phyloP scores from a whole-genome alignment of 37 sponge, comb jelly and placozoan genomes.

The Spongilla lacustris region DNA sequence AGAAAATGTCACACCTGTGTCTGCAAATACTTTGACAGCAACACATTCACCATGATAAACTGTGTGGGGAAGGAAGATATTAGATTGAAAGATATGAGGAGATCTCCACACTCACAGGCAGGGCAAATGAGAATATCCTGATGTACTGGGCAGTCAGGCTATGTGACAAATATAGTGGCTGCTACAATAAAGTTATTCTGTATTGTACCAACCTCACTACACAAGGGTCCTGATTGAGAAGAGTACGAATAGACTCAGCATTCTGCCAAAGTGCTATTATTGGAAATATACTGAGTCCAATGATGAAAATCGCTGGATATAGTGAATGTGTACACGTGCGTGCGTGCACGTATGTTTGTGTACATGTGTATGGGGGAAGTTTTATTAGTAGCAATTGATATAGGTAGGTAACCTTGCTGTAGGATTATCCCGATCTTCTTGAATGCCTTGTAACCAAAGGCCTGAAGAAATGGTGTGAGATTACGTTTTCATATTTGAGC shows the following conservation, averaged over 20 bases:
- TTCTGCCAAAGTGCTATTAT: slow-evolving; percentile 53
- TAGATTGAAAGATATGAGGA: not conserved
- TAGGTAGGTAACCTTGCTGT: slow-evolving; percentile 42
- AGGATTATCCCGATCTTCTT: slow-evolving; percentile 61
- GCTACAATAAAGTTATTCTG: not conserved
- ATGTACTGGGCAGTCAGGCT: slow-evolving; percentile 4
- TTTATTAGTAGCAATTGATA: no score
- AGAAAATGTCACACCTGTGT: slow-evolving; percentile 1
- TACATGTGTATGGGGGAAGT: not conserved
- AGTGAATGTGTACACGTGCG: not conserved
- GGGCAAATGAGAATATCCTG: not conserved
- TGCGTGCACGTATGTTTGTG: not conserved
- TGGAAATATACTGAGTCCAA: not conserved
- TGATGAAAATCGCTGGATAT: not conserved
- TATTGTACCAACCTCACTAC: slow-evolving; percentile 3
- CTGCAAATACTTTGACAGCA: slow-evolving; percentile 65
- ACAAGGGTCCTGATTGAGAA: slow-evolving; percentile 62
- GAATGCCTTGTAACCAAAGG: slow-evolving; percentile 64
- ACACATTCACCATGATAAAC: slow-evolving; percentile 4
- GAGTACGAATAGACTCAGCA: slow-evolving; percentile 47
- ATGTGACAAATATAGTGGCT: not conserved
- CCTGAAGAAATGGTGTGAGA: not conserved
- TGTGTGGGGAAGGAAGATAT: not conserved
- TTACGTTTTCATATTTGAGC: not conserved
- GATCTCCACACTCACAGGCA: slow-evolving; percentile 14